Conservation (phyloP, 1,140 invertebrate species). For the Reticulitermes speratus region DNA sequence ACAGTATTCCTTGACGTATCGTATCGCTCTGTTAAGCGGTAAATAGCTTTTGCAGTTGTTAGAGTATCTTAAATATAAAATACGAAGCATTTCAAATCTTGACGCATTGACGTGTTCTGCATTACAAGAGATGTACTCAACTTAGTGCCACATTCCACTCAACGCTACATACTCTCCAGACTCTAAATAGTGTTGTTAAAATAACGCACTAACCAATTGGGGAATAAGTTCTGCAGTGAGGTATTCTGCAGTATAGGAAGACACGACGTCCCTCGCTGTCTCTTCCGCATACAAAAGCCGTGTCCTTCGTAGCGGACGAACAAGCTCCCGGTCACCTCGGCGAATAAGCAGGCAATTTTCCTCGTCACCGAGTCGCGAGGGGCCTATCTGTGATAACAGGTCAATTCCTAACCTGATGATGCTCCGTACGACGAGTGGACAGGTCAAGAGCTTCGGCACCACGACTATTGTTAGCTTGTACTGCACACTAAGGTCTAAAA, state of each 20-base stretch:
- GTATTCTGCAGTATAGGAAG: not conserved
- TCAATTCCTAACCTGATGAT: slow-evolving; percentile 18
- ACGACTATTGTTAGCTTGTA: slow-evolving; percentile 2
- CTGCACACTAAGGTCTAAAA: slow-evolving; percentile 18
- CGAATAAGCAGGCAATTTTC: slow-evolving; percentile 29
- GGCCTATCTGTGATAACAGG: slow-evolving; percentile 9
- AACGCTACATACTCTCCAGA: no score
- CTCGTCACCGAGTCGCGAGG: slow-evolving; percentile 18
- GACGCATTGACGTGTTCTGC: no score
- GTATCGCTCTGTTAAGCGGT: no score
- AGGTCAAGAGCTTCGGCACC: not conserved
- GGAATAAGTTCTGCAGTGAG: not conserved
- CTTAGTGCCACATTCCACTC: no score
- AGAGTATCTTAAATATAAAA: no score
- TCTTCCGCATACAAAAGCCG: slow-evolving; percentile 9
- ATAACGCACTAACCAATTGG: no score
- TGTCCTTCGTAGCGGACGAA: slow-evolving; percentile 2
- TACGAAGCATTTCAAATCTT: no score
- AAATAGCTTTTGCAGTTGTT: no score
- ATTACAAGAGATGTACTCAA: no score
- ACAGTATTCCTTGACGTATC: no score
- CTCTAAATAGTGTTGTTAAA: no score
- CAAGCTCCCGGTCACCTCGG: not conserved
- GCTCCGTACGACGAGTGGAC: not conserved
- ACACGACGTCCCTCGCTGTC: slow-evolving; percentile 6